A percentile compares a stretch with the other conserved stretches of the same genome.
These are phyloP conservation scores for Uropsilus gracilis DNA, from an alignment of 2,113 vertebrate genomes.

Conservation along the genomic window DNA sequence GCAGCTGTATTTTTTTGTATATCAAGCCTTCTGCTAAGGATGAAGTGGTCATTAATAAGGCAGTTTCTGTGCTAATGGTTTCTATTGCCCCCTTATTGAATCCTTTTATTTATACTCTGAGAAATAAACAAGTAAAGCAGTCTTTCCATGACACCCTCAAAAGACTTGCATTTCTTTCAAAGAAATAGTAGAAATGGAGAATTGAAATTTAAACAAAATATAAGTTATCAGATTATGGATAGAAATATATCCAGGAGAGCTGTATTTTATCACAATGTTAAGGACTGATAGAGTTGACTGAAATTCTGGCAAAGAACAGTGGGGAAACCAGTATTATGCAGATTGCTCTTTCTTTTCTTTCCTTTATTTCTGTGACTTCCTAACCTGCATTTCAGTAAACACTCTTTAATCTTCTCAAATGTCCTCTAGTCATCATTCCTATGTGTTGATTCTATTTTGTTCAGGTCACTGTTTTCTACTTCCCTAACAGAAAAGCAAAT, in stretches of 20 bases:
- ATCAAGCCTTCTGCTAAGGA: slow-evolving; percentile 54
- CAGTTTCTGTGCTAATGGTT: background rate
- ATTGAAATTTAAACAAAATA: too few relatives aligned
- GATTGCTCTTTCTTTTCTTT: too few relatives aligned
- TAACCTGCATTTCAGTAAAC: background rate
- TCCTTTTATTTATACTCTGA: slow-evolving; percentile 48
- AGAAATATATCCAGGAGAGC: too few relatives aligned
- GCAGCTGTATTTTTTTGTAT: slow-evolving; percentile 61
- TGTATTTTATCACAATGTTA: too few relatives aligned
- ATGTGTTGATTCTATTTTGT: background rate
- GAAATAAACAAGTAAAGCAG: slow-evolving; percentile 48
- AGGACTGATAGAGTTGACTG: too few relatives aligned
- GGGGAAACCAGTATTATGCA: too few relatives aligned
- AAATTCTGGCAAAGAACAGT: too few relatives aligned
- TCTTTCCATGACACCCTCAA: background rate
- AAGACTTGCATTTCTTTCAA: background rate
- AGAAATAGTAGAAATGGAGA: background rate
- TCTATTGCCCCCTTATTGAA: slow-evolving; percentile 54
- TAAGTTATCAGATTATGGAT: too few relatives aligned
- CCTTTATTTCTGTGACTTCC: background rate
- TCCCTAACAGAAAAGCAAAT: too few relatives aligned
- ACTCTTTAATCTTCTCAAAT: background rate
- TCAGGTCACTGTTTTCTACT: background rate
- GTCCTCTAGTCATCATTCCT: background rate
- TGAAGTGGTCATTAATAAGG: slow-evolving; percentile 22